A percentile compares a stretch with the other conserved stretches of the same genome.
phyloP scores from a whole-genome alignment of 2,797 vertebrate genomes.

The Cyclopterus lumpus region DNA sequence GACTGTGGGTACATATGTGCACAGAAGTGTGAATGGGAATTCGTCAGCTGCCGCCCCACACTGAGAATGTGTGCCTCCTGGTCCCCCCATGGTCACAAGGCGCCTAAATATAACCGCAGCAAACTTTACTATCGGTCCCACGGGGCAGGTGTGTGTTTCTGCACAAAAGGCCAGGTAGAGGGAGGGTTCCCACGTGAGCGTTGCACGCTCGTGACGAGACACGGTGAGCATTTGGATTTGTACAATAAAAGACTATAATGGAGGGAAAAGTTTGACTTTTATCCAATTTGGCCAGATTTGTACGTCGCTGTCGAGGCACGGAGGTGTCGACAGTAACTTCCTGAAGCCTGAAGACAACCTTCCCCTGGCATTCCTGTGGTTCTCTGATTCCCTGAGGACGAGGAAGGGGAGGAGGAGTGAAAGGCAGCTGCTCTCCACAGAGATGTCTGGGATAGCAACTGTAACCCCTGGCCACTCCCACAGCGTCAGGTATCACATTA shows the following conservation, averaged over 20 bases:
- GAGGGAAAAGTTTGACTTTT: slow-evolving; percentile 13
- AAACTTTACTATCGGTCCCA: slow-evolving; percentile 48
- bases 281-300: slow-evolving; percentile 18
- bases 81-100: slow-evolving; percentile 59
- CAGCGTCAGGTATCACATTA: slow-evolving; percentile 75
- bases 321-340: slow-evolving; percentile 60
- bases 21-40: slow-evolving; percentile 65
- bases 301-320: slow-evolving; percentile 26
- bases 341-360: slow-evolving; percentile 61
- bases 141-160: slow-evolving; percentile 35
- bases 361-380: slow-evolving; percentile 67
- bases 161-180: slow-evolving; percentile 30
- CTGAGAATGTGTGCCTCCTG: slow-evolving; percentile 60
- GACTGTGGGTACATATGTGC: slow-evolving; percentile 45
- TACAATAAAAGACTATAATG: slow-evolving; percentile 22
- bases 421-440: slow-evolving; percentile 80
- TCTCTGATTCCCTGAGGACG: slow-evolving; percentile 68
- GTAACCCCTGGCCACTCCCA: slow-evolving; percentile 69
- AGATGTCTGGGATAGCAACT: slow-evolving; percentile 76
- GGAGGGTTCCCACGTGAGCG: slow-evolving; percentile 6
- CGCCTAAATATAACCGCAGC: slow-evolving; percentile 69
- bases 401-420: slow-evolving; percentile 28
- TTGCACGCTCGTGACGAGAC: slow-evolving; percentile 15
- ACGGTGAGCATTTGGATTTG: slow-evolving; percentile 20
- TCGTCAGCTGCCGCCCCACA: slow-evolving; percentile 67